Evolutionary conservation across 2,888 invertebrate genomes (phyloP), one percentile per base, ranked within the genome.

Genomic region (Muschampia plurimacula): DNA sequence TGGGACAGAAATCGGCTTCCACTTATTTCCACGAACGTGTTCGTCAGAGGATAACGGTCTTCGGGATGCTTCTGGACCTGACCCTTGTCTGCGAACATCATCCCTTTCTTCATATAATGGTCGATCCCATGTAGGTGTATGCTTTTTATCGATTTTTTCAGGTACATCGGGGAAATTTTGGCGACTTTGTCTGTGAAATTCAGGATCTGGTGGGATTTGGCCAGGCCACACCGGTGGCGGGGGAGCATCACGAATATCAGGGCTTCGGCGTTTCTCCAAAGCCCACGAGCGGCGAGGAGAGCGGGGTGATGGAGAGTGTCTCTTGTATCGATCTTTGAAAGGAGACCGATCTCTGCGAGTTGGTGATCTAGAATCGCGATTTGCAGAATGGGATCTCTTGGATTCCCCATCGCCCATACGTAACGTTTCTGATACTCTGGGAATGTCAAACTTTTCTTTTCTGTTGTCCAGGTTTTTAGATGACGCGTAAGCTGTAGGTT

Each of bases 271-370:
- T 76, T 92, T 92, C 74, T 93, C 93, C 1, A 90, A 78, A 0
- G 91, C 92, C 93, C 93, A 93, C 0, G 93, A 92, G 1, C 93
- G 90, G 5, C 91, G 84, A 22, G 92, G 92, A 0, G 91, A 90
- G 22, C 85, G 83, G 1, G 91, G 89, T 0, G 92, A 91, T 0
- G 88, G 88, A 0, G 92, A 92, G n/a, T 88, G 87, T 5, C 88
- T 84, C 73, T 85, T 86, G 75, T 79, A 88, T n/a, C 88, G 87
- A 52, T 90, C 90, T 59, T 86, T 81, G 6, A 85, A 52, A 0
- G 91, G 91, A 4, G 91, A 91, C 1, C 90, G 83, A 2, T 89
- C 88, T 5, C 89, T 86, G 13, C 87, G 86, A n/a, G 32, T n/a
- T 1, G 91, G 91, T 5, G 92, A 91, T 5, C 91, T 85, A 0